Evolutionary conservation across 2,113 vertebrate species (phyloP), one percentile per base, ranked within the genome.

Genomic region (Vicugna pacos): DNA sequence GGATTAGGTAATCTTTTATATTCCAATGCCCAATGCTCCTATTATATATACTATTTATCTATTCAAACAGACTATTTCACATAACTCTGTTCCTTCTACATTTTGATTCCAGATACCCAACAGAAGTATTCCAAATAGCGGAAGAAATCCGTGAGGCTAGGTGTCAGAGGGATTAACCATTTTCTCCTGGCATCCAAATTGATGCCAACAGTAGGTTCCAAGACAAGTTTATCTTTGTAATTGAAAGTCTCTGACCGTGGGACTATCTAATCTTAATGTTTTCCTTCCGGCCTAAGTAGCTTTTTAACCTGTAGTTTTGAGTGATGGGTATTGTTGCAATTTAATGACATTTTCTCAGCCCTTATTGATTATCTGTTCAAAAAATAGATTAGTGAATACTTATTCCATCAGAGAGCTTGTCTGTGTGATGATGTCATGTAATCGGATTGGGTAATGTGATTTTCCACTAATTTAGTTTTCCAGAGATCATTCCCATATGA

Each of bases 361-460:
- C 35, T 94, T 89, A 97, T 89, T 93, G 95, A 95, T 85, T 64
- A 80, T 96, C 93, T 90, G 79, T 79, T 97, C 64, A 62, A 93
- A 96, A 97, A 98, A 85, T 82, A 83, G 77, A 97, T 97, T 93
- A 97, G 91, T 48, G 77, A 69, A 82, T 91, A 58, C 81, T 93
- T 95, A 85, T 62, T n/a, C 62, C 77, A 72, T 92, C 85, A 76
- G 93, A 95, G 67, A 91, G 72, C 94, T 79, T 94, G 64, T 93
- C 32, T 56, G 77, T 80, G 13, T 94, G 58, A 92, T 97, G 83
- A 97, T 64, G 86, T 94, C 86, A 95, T 70, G 32, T 94, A 96
- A 80, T 96, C 89, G 94, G 93, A 62, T 69, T 35, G 52, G 56
- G 5, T 92, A 97, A 97, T 97, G 48, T 69, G 82, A 97, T 97